Base-by-base conservation (phyloP, 1,140 invertebrate species). In the Drosophila virilis region DNA sequence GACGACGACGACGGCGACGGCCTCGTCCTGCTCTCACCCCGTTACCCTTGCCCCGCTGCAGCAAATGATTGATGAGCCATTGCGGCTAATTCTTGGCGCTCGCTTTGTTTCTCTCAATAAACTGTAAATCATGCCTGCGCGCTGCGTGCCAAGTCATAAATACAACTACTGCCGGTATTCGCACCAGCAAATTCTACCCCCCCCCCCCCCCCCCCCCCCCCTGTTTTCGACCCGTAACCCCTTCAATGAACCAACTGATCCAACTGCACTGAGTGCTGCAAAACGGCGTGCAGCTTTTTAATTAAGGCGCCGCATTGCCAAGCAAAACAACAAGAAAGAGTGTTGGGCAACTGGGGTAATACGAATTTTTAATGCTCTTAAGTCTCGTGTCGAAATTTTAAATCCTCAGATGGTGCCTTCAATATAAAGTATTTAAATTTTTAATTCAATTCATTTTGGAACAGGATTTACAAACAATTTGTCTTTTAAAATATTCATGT, bases 141-240 rank as follows among this genome's bases (percentile, higher is more conserved):
- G 61, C 80, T 86, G 83, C 82, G 82, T 88, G 84, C 84, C 84
- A 89, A 88, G 80, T 89, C 84, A 88, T 88, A 88, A 89, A 88
- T 88, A 88, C 67, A 65, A 72, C 54, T 65, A 60, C 54, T 60
- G 35, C 55, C 54, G 43, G 33, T 55, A 43, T 54, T 69, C 51
- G 60, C 57, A 68, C 38, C 35, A 46, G 35, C n/a, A 33, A 9
- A 33, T 1, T n/a, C n/a, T n/a, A n/a, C n/a, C n/a, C n/a, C n/a
- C n/a, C n/a, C n/a, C n/a, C n/a, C n/a, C n/a, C n/a, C n/a, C n/a
- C n/a, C n/a, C n/a, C n/a, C n/a, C 15, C 61, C 37, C 9, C 59
- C 35, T 8, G 17, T 52, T 43, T 17, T 15, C 61, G 0, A 12
- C 57, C 68, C 35, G 28, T 32, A 28, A 8, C 28, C 13, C 33